Conservation (phyloP, 2,113 vertebrate species). For the Thermophis baileyi region DNA sequence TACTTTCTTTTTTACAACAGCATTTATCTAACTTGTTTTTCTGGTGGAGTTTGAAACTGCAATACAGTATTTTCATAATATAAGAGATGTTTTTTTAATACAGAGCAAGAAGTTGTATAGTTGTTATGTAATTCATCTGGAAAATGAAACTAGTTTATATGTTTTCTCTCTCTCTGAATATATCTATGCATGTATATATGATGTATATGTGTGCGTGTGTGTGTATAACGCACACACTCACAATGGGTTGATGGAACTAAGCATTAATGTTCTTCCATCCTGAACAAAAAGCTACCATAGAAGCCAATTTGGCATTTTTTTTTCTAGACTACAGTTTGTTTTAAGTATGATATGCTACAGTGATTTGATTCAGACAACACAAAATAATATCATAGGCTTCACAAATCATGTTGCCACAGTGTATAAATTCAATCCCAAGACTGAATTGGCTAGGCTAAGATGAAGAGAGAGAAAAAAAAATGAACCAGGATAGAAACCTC, state of each 20-base stretch:
- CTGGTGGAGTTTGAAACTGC: conserved; percentile 32
- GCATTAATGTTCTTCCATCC: neutral
- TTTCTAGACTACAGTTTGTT: neutral
- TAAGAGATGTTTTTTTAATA: conserved; percentile 28
- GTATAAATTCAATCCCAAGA: neutral
- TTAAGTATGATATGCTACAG: neutral
- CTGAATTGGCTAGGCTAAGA: neutral
- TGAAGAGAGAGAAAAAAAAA: neutral
- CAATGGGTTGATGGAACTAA: neutral
- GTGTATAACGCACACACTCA: neutral
- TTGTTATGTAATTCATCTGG: conserved; percentile 32
- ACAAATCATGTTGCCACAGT: neutral
- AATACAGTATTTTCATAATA: conserved; percentile 9
- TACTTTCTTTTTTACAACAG: conserved; percentile 52
- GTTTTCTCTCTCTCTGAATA: conserved; percentile 19
- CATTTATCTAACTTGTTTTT: conserved; percentile 51
- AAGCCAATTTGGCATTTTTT: neutral
- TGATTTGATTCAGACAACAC: neutral
- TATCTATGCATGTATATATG: neutral
- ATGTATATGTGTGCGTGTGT: neutral
- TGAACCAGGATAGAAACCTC: neutral
- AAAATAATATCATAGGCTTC: neutral
- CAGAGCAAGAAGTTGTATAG: conserved; percentile 7
- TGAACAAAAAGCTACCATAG: neutral
- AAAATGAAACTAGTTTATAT: conserved; percentile 35